Base-by-base conservation (phyloP, 2,797 vertebrate species). In the Dendrocincla tyrannina region DNA sequence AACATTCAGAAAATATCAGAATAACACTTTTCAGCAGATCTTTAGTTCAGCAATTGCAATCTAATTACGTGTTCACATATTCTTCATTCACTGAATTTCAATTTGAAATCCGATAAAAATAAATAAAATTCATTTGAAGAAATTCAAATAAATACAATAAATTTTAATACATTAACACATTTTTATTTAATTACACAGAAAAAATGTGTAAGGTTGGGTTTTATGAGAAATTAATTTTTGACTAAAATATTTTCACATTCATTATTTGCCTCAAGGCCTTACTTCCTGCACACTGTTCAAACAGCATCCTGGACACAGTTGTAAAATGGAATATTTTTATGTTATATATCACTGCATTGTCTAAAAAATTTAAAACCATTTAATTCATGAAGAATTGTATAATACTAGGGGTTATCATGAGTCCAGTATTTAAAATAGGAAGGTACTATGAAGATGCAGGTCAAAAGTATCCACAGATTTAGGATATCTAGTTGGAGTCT, bases 371-470 rank as follows among this genome's bases (percentile, higher is more conserved):
- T 1, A 6, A 33, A 52, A 66, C 13, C 2, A n/a, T 60, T 59
- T 68, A 49, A 27, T 82, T 77, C 79, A 15, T 66, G 32, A 66
- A 85, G 33, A 83, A 37, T n/a, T 56, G 2, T 70, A 11, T 59
- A 62, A 33, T 58, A 66, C 4, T 27, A 5, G 17, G 9, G 2
- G 3, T 28, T 79, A 7, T 67, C 35, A 41, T 22, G 18, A 73
- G 66, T 77, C 5, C 9, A 41, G 3, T 63, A 67, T 70, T 82
- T 70, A 49, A 87, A 79, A 52, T 42, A 5, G 15, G 24, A 68
- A 87, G 7, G 2, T 53, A 62, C 17, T 67, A 49, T 0, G 4
- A 27, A 84, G 22, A 37, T 5, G 28, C 0, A 2, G 3, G 23
- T 64, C 23, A 82, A 77, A 95, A 85, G 32, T 32, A 35, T 24